Evolutionary conservation across 2,113 vertebrate species (phyloP), one percentile per base, ranked within the genome.

Genomic region (Elachura formosa): DNA sequence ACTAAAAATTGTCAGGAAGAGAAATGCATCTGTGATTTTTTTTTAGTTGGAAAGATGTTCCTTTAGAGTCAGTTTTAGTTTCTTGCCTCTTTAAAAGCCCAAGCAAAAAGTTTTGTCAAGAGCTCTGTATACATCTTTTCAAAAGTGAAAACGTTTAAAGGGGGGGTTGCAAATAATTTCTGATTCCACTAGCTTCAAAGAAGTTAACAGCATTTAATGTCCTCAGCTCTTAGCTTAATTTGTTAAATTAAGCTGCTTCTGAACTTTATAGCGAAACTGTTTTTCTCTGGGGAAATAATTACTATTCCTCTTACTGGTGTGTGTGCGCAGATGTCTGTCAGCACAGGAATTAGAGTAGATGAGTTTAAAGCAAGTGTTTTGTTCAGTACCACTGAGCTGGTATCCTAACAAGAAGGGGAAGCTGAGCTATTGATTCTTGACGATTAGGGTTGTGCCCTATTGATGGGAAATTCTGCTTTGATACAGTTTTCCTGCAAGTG

Each of bases 211-310:
- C 93, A 49, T 87, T 97, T 96, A 87, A 80, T 92, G 62, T 94
- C 94, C 77, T 95, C 94, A 94, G 54, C 48, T 94, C 36, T 95
- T 67, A 49, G 93, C 77, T 97, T 94, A 96, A 96, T 97, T 96
- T 97, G 89, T 94, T 94, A 96, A 97, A 97, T 97, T 43, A 20
- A 87, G 77, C 89, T 96, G 72, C 67, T 97, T 97, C 95, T 94
- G 77, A 97, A 97, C 97, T 95, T 87, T 96, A 94, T 90, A 95
- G 84, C 74, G 86, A 96, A 96, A 95, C 96, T 97, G 95, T 94
- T 97, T 77, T 97, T 97, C 95, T 97, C 94, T 72, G 21, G 96
- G 93, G 96, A 97, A 98, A 97, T 94, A 92, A 97, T 98, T 97
- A 96, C 90, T 74, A 69, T 97, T 95, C 75, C 83, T 96, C 69